Base-by-base conservation (phyloP, 37 sponge, comb jelly and placozoan species). In the Dysidea cf. avara region DNA sequence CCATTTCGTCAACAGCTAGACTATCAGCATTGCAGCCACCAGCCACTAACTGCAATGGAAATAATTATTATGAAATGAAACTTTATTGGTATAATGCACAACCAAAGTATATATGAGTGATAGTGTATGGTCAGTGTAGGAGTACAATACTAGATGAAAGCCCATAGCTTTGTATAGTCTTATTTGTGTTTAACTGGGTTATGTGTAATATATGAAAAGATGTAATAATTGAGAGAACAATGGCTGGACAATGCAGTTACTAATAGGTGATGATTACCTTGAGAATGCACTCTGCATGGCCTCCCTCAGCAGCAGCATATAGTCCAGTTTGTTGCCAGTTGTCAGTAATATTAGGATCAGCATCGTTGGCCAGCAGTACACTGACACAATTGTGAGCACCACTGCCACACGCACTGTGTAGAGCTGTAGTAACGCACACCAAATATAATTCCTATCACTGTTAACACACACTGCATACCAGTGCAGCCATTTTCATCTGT, bases 391-490 rank as follows among this genome's bases (percentile, higher is more conserved):
- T 74, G 2, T 35, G 26, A 3, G 85, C 64, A 6, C 85, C 85
- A 50, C 43, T 21, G 6, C 76, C 56, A 52, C 78, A 46, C 7
- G 85, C 90, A 56, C 71, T 74, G 62, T 90, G 81, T 1, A 90
- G 62, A 32, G 85, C 90, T 90, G 69, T 13, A 26, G 16, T 30
- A 34, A 11, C 4, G 56, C 7, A 32, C 22, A 2, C 25, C 9
- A 43, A 43, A 43, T 9, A 12, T 12, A 56, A 80, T 52, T 74
- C 83, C 75, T 82, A 74, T 81, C 74, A 81, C 72, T 81, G 72
- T 83, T 83, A 71, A 20, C 72, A 39, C 40, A 26, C 6, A 56
- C 5, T 6, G 7, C 61, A 0, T 51, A 89, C 84, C 83, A 61
- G 84, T 62, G 36, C 52, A 60, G 29, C 80, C 76, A 35, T 83